Evolutionary conservation across 2,888 invertebrate species (phyloP), one percentile per base, ranked within the genome.

Genomic region (Troglohyphantes excavatus): DNA sequence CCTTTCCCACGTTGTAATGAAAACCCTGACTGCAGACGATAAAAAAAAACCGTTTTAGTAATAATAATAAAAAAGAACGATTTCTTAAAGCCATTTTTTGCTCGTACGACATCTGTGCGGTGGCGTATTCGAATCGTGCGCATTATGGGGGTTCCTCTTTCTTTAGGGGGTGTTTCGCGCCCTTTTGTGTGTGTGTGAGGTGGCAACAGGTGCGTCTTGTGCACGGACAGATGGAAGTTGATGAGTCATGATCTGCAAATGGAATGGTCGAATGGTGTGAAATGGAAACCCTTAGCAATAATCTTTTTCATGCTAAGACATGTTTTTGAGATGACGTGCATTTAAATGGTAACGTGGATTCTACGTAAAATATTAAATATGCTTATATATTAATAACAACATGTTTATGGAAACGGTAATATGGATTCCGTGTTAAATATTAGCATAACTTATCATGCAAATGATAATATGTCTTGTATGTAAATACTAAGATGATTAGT

Each of bases 41-140:
- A 53, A 53, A 46, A 46, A 46, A 53, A 53, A 53, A 53, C 53
- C 53, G 53, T 53, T 53, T n/a, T 53, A 17, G 13, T 39, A 39
- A 39, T 39, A 39, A 39, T 13, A 39, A 39, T 39, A 39, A 39
- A 53, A 33, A 33, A 33, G 33, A 33, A 33, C 9, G 13, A 53
- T 53, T 53, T 53, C 53, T 53, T 5, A 5, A 53, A 39, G 39
- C 7, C 53, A n/a, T n/a, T 53, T 72, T 72, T 72, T 72, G 46
- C 26, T 13, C 39, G 68, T 70, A 33, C 68, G 72, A 43, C 72
- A 72, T 72, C 72, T 72, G 53, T 53, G 53, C n/a, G 72, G 72
- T 72, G 72, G 46, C 46, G 46, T 72, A 72, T 72, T 72, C 72
- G 27, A 46, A 26, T 72, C 39, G 26, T 26, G 11, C 26, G 9